Base-by-base conservation (phyloP, 2,797 vertebrate species). In the Sardinella longiceps region DNA sequence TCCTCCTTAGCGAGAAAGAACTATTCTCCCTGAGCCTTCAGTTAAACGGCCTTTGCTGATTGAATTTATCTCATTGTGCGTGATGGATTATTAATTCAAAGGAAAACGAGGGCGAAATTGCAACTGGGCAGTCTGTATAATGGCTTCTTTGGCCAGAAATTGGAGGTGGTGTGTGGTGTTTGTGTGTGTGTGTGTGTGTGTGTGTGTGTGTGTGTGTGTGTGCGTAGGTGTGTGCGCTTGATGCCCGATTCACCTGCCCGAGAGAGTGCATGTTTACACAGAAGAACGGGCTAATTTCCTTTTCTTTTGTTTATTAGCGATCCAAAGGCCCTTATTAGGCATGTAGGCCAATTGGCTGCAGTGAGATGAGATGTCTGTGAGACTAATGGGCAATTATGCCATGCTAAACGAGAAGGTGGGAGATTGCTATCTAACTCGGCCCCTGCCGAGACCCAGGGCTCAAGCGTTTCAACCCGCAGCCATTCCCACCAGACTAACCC, bases 341-440 rank as follows among this genome's bases (percentile, higher is more conserved):
- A 90, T 90, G 88, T 93, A 91, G 91, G 92, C 87, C 88, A 91
- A 88, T 90, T 91, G 83, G 87, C 92, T 91, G 90, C 86, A 85
- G 88, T 87, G 87, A 88, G 87, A 93, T 87, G 87, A 88, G 87
- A 93, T 92, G 93, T 95, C 94, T 93, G 93, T 94, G 92, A 94
- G 92, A 90, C 94, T 95, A 95, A 95, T 94, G 93, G 93, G 93
- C 93, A 95, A 95, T 95, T 95, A 95, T 94, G 93, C 91, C 88
- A 89, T 89, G 91, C 92, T 95, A 94, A 94, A 95, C 84, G 90
- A 94, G 91, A 92, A 94, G 90, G 91, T 91, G 91, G 93, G 92
- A 92, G 92, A 93, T 92, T 91, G 90, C 89, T 91, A 92, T 93
- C 91, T 93, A 87, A 85, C 85, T 89, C 85, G 90, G 91, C 92